Base-by-base conservation (phyloP, 2,888 invertebrate genomes). In the Monoplex corrugatus region DNA sequence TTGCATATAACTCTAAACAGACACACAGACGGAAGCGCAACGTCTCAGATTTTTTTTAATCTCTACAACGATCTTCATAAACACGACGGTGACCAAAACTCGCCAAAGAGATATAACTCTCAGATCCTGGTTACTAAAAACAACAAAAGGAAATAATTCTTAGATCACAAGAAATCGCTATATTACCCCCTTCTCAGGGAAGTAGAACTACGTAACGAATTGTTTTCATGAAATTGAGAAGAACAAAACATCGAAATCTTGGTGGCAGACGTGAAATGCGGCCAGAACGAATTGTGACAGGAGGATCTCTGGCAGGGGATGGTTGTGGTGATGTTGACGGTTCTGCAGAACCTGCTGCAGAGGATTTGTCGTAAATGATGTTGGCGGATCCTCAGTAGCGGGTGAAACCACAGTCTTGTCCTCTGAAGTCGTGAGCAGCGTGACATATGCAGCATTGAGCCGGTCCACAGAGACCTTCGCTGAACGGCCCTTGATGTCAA, bases 401-500 rank as follows among this genome's bases (percentile, higher is more conserved):
- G 35, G 35, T 32, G 72, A 72, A 72, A 32, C 72, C 35, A 72
- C 35, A 35, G 35, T n/a, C n/a, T 72, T 72, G 72, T 72, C 35
- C 8, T 72, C 72, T 35, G 72, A 72, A 72, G 72, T 35, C 35
- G 72, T 72, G 32, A 72, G 72, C 35, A 35, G 72, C 35, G 72
- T 72, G 13, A 72, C 35, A 72, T 35, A 72, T 35, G 72, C 72
- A 72, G 72, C 72, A 35, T 72, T 72, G 72, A 35, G 72, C 13
- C 35, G n/a, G 72, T 72, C 72, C 23, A 63, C 28, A 3, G 63
- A 63, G 23, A 63, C 63, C 63, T 63, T 63, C 72, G 32, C 72
- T 72, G 72, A 72, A 19, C 72, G 72, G 6, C 72, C 72, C 16
- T 72, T 72, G 72, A 32, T 72, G 72, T 72, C 72, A 32, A 72